Conservation (phyloP, 2,113 vertebrate genomes). For the Prolemur simus region DNA sequence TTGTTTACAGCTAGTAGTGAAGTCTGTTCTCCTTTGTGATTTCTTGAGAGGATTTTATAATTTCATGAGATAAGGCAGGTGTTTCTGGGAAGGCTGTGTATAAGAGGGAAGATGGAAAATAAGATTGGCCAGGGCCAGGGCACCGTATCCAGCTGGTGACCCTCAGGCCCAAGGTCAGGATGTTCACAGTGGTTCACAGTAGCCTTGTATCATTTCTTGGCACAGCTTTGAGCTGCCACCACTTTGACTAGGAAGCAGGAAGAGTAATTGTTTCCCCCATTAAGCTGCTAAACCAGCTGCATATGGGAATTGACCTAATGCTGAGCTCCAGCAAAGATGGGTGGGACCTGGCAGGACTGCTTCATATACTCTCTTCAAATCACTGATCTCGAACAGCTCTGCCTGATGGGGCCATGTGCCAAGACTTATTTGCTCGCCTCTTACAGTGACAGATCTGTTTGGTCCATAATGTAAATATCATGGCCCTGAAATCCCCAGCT, state of each 20-base stretch:
- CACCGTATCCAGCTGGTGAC: background rate
- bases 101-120: background rate
- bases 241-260: conserved; percentile 59
- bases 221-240: conserved; percentile 75
- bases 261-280: conserved; percentile 78
- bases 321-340: conserved; percentile 78
- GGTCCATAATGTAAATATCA: conserved; percentile 88
- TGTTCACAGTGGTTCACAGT: background rate
- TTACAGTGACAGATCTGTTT: conserved; percentile 85
- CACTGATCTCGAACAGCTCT: conserved; percentile 78
- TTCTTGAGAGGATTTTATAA: conserved; percentile 8
- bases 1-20: conserved; percentile 19
- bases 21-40: conserved; percentile 24
- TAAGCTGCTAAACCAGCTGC: conserved; percentile 76
- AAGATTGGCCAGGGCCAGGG: background rate
- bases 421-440: conserved; percentile 80
- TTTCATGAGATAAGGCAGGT: background rate
- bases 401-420: conserved; percentile 77
- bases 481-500: conserved; percentile 86
- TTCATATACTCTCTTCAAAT: conserved; percentile 80
- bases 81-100: background rate
- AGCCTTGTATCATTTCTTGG: conserved; percentile 71
- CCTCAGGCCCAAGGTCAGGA: conserved; percentile 8
- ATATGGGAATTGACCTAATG: conserved; percentile 79
- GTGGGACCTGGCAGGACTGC: conserved; percentile 79